These are phyloP conservation scores for Thaumatotibia leucotreta DNA, from an alignment of 1,140 invertebrate species.

Conservation along the genomic window DNA sequence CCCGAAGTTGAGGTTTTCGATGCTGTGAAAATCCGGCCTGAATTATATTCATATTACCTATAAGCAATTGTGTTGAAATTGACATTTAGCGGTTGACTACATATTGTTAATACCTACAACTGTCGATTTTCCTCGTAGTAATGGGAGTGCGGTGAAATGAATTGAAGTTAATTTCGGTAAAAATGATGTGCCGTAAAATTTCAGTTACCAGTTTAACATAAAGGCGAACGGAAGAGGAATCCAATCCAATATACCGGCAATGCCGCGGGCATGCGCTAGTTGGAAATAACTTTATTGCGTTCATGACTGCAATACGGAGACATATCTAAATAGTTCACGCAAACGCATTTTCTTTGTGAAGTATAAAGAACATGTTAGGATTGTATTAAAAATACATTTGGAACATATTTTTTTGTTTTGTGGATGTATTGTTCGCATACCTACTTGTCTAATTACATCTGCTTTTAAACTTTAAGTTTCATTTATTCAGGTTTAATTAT, in stretches of 20 bases:
- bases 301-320: conserved; percentile 36
- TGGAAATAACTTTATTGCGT: conserved; percentile 53
- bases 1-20: too few relatives aligned
- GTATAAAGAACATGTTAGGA: too few relatives aligned
- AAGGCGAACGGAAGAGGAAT: conserved; percentile 1
- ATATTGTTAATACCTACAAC: neutral
- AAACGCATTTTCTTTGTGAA: neutral
- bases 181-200: neutral
- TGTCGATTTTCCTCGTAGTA: neutral
- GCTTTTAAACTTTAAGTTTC: too few relatives aligned
- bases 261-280: conserved; percentile 1
- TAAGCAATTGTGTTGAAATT: too few relatives aligned
- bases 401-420: too few relatives aligned
- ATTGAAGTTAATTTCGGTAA: neutral
- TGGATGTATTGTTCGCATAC: too few relatives aligned
- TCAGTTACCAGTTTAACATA: neutral
- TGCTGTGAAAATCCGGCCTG: too few relatives aligned
- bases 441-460: too few relatives aligned
- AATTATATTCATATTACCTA: too few relatives aligned
- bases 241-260: neutral
- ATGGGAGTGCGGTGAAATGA: neutral
- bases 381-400: too few relatives aligned
- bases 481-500: too few relatives aligned
- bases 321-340: neutral
- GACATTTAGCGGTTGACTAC: neutral